Percentiles rank a stretch among this genome's conserved stretches.
Conservation (phyloP, 2,888 invertebrate genomes). For the Deilephila porcellus region DNA sequence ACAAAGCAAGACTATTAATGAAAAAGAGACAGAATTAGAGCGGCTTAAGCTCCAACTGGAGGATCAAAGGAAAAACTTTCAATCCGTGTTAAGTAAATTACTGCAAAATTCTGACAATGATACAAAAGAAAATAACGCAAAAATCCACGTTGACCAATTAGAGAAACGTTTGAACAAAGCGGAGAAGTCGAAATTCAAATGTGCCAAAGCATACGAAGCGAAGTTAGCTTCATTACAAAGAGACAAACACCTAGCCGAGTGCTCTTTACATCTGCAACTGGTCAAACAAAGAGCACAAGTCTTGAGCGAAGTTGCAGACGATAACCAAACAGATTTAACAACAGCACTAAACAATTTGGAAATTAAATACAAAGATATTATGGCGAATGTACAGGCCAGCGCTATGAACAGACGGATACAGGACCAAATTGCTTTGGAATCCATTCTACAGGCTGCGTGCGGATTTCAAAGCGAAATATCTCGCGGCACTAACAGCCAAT, state of each 20-base stretch:
- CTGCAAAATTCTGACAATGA: constrained; percentile 56
- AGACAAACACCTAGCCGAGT: constrained; percentile 72
- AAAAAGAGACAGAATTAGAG: constrained; percentile 62
- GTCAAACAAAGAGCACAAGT: constrained; percentile 71
- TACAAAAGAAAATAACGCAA: constrained; percentile 46
- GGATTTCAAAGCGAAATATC: constrained; percentile 52
- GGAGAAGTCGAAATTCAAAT: constrained; percentile 68
- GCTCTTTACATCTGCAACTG: constrained; percentile 71
- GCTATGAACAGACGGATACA: constrained; percentile 74
- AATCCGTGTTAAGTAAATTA: constrained; percentile 57
- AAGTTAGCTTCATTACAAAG: constrained; percentile 67
- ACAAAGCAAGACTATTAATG: constrained; percentile 59
- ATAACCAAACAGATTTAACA: constrained; percentile 66
- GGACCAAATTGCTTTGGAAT: constrained; percentile 71
- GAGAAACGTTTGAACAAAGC: constrained; percentile 69
- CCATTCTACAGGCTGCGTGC: constrained; percentile 68
- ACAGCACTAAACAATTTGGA: constrained; percentile 70
- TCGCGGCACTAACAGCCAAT: constrained; percentile 48
- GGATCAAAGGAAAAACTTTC: constrained; percentile 60
- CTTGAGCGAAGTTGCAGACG: constrained; percentile 63
- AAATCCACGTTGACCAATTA: constrained; percentile 56
- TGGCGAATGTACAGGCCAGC: constrained; percentile 74
- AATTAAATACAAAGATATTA: constrained; percentile 73
- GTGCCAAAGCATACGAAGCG: constrained; percentile 60
- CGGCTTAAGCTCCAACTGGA: constrained; percentile 57